phyloP scores from a whole-genome alignment of 2,888 invertebrate species.

The Drosophila neonasuta region DNA sequence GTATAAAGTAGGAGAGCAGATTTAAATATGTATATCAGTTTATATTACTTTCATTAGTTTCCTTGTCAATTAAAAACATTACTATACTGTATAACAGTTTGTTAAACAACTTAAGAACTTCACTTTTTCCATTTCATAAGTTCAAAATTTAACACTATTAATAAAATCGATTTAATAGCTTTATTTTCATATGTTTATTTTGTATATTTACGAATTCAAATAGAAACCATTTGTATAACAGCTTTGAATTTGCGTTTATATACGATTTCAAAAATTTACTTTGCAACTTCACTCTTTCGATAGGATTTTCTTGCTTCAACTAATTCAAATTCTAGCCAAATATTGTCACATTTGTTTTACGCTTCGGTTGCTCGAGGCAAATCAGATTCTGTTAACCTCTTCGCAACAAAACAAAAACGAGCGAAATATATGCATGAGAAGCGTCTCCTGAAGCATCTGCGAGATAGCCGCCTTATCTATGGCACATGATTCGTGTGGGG shows the following conservation, averaged over 20 bases:
- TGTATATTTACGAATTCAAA: too few relatives aligned
- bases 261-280: neutral
- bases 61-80: neutral
- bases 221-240: neutral
- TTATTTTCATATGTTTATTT: too few relatives aligned
- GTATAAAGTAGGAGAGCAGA: too few relatives aligned
- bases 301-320: neutral
- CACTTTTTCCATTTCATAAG: too few relatives aligned
- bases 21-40: too few relatives aligned
- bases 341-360: neutral
- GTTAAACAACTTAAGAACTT: conserved; percentile 1
- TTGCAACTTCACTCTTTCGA: neutral
- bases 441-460: conserved; percentile 2
- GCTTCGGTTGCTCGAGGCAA: conserved; percentile 6
- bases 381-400: conserved; percentile 12
- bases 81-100: neutral
- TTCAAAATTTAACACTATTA: neutral
- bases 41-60: too few relatives aligned
- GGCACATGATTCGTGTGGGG: conserved; percentile 15
- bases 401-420: neutral
- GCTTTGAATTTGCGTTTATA: neutral
- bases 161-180: too few relatives aligned
- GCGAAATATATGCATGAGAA: neutral
- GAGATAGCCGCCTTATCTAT: conserved; percentile 36
- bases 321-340: neutral